phyloP scores from a whole-genome alignment of 2,888 invertebrate genomes.

The Sarcophaga variegata region DNA sequence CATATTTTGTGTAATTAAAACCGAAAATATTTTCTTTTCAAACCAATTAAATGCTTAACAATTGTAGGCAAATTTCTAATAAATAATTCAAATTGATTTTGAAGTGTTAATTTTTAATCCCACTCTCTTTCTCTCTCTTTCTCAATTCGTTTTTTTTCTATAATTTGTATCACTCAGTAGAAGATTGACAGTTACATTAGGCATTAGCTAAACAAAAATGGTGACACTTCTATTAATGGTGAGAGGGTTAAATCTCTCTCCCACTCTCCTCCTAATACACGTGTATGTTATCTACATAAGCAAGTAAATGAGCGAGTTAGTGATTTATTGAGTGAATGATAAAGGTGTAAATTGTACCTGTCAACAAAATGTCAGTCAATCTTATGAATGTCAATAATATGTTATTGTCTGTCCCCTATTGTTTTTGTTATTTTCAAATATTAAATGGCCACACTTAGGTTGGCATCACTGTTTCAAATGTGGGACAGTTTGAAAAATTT shows the following conservation, averaged over 20 bases:
- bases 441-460: slow-evolving; percentile 20
- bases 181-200: slow-evolving; percentile 58
- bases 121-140: background rate
- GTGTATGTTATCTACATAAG: background rate
- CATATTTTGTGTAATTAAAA: slow-evolving; percentile 19
- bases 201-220: slow-evolving; percentile 9
- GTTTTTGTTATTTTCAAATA: slow-evolving; percentile 37
- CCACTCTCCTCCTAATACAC: background rate
- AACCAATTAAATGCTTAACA: slow-evolving; percentile 2
- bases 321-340: slow-evolving; percentile 26
- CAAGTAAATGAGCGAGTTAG: background rate
- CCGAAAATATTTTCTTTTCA: background rate
- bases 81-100: slow-evolving; percentile 23
- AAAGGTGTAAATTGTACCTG: slow-evolving; percentile 58
- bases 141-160: background rate
- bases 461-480: background rate
- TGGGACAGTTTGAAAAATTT: background rate
- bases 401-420: slow-evolving; percentile 5
- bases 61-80: slow-evolving; percentile 19
- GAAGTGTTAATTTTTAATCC: slow-evolving; percentile 31
- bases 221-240: background rate
- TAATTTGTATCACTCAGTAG: background rate
- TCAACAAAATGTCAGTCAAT: slow-evolving; percentile 62
- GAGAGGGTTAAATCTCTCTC: background rate
- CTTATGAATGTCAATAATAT: slow-evolving; percentile 47